Evolutionary conservation across 2,113 vertebrate species (phyloP), one percentile per base, ranked within the genome.

Genomic region (Myodes glareolus): DNA sequence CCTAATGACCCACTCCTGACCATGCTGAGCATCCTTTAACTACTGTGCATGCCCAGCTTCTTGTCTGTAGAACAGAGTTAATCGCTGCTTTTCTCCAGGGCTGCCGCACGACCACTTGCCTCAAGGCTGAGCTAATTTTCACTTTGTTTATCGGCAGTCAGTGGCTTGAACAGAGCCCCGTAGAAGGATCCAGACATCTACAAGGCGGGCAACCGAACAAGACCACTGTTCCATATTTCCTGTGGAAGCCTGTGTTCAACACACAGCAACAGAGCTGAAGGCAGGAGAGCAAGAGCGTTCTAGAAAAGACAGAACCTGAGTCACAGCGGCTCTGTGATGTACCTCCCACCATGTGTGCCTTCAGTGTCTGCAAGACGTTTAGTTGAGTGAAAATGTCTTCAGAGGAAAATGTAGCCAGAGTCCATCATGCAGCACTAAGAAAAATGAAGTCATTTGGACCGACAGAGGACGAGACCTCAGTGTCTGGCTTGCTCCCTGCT

Each of bases 241-340:
- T 42, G 58, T 58, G 21, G 72, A 52, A 91, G 77, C 12, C 16
- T 1, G 42, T 14, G 77, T 45, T 61, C 31, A 33, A 90, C 45
- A 2, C 0, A 31, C 17, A 50, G n/a, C 0, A 1, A n/a, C 1
- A n/a, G 45, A 63, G n/a, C 10, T 4, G 39, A 42, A 58, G 55
- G 36, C 3, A 31, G 27, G 12, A 73, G n/a, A 65, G 23, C 33
- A 3, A 27, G 36, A 7, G 6, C 27, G 3, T 10, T 63, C 88
- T 63, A 55, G 78, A 72, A 78, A 81, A 92, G 61, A 19, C 6
- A 76, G 31, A 82, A 17, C 1, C 45, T 21, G 1, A 0, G 9
- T n/a, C 31, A 7, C 13, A 13, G 9, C 12, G 23, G 3, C 52
- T 77, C n/a, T 2, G 0, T 27, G 17, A 23, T 23, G 31, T 1